A percentile compares a stretch with the other conserved stretches of the same genome.
Evolutionary conservation across 1,140 invertebrate genomes (phyloP).

Genomic region (Drosophila suzukii): DNA sequence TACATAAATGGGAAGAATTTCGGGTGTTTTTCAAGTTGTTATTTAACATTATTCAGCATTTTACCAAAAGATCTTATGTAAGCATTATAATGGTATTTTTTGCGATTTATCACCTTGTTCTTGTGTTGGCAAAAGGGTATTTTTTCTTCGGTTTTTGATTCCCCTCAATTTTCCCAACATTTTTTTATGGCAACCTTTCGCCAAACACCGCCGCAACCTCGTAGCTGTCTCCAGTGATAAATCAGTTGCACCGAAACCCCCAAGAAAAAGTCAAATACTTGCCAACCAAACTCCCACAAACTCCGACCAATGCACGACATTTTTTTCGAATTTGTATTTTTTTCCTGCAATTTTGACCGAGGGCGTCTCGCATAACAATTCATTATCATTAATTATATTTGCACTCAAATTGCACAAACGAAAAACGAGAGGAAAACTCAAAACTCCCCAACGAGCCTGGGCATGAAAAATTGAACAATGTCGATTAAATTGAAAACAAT

Average conservation of each 20-base stretch:
- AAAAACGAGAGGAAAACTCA: slow-evolving; percentile 14
- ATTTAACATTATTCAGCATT: neutral
- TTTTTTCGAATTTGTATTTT: slow-evolving; percentile 24
- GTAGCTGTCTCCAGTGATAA: slow-evolving; percentile 60
- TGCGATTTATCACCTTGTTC: neutral
- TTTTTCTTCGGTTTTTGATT: neutral
- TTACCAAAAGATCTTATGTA: neutral
- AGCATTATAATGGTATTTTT: neutral
- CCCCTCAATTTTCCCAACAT: no score
- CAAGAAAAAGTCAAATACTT: slow-evolving; percentile 36
- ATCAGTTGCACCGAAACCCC: slow-evolving; percentile 47
- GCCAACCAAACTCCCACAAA: slow-evolving; percentile 39
- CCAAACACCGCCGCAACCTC: slow-evolving; percentile 43
- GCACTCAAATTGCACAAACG: slow-evolving; percentile 51
- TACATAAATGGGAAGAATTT: neutral
- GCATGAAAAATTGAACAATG: slow-evolving; percentile 74
- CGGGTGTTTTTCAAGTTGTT: neutral
- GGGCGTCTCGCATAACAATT: slow-evolving; percentile 76
- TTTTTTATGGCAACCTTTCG: slow-evolving; percentile 67
- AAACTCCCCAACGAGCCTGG: slow-evolving; percentile 17
- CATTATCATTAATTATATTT: slow-evolving; percentile 83
- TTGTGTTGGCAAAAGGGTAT: slow-evolving; percentile 1
- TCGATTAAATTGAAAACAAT: slow-evolving; percentile 80
- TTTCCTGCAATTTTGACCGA: slow-evolving; percentile 19
- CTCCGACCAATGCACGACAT: slow-evolving; percentile 61